Conservation (phyloP, 2,797 vertebrate genomes). For the Tiaroga cobitis region DNA sequence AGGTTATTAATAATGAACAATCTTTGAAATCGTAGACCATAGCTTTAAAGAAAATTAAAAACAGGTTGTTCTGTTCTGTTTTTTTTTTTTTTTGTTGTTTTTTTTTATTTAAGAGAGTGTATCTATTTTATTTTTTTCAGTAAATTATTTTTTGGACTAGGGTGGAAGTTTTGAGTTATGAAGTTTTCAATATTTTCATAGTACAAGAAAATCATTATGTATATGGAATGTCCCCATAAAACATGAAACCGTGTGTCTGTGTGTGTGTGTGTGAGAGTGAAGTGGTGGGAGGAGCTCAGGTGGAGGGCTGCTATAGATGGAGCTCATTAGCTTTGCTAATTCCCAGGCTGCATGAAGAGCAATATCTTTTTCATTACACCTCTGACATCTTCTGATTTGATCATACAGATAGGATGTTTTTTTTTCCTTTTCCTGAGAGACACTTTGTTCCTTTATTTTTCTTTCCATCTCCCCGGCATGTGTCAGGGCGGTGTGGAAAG, state of each 20-base stretch:
- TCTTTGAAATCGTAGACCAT: too few species aligned
- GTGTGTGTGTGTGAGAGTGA: not conserved
- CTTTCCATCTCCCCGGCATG: constrained; percentile 15
- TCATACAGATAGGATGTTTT: constrained; percentile 21
- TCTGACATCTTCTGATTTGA: constrained; percentile 48
- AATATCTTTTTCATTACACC: constrained; percentile 40
- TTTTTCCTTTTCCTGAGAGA: not conserved
- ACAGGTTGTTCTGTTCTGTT: not conserved
- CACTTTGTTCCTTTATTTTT: constrained; percentile 40
- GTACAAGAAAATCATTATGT: not conserved
- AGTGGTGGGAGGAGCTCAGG: constrained; percentile 22
- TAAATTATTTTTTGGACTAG: not conserved
- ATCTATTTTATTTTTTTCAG: not conserved
- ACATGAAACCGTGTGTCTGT: not conserved
- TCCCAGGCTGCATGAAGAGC: constrained; percentile 54
- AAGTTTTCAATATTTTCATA: not conserved
- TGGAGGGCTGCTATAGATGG: constrained; percentile 16
- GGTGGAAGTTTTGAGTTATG: not conserved
- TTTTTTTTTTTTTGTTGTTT: not conserved
- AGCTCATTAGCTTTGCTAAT: constrained; percentile 51
- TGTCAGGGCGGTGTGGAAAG: constrained; percentile 45
- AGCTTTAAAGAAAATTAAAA: not conserved
- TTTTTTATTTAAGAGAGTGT: too few species aligned
- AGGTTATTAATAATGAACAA: too few species aligned
- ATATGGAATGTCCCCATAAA: not conserved